Evolutionary conservation across 2,797 vertebrate genomes (phyloP), one percentile per base, ranked within the genome.

Genomic region (Perodicticus potto): DNA sequence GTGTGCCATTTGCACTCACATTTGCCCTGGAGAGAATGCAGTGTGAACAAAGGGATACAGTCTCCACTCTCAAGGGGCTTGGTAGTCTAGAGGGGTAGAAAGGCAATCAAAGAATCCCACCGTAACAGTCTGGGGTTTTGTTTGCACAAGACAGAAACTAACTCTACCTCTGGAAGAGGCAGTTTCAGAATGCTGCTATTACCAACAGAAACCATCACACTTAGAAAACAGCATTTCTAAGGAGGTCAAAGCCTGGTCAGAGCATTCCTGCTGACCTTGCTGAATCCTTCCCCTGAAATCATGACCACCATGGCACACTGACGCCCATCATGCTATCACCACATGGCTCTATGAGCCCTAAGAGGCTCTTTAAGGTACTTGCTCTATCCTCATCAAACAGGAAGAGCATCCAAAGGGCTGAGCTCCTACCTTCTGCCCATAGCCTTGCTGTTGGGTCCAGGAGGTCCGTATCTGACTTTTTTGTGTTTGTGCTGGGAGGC

Each of bases 61-160:
- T 57, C 12, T 80, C 23, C 40, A 32, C 29, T 85, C 13, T 73
- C 67, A 3, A 9, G 82, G 45, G 43, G 45, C 5, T 53, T 45
- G 67, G 72, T 55, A 4, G 32, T 82, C 70, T 45, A 59, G 29
- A 40, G 22, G 72, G 45, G 13, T 37, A 59, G 12, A 45, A 11
- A 6, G 32, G 65, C 45, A 73, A 45, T 59, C n/a, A 63, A 55
- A 89, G 29, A 74, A 82, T 45, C 9, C 29, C n/a, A 45, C 29
- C 86, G 5, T 78, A 70, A 84, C 16, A 77, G n/a, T 55, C 19
- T 16, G 22, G 25, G 14, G 3, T 93, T 84, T 85, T 72, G 37
- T 53, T 37, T 81, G 45, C 73, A 91, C 45, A 93, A 86, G 61
- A 59, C 7, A 55, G 81, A 91, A 96, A 65, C 29, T 37, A 93